phyloP scores from a whole-genome alignment of 2,797 vertebrate species.

The Myioborus miniatus region DNA sequence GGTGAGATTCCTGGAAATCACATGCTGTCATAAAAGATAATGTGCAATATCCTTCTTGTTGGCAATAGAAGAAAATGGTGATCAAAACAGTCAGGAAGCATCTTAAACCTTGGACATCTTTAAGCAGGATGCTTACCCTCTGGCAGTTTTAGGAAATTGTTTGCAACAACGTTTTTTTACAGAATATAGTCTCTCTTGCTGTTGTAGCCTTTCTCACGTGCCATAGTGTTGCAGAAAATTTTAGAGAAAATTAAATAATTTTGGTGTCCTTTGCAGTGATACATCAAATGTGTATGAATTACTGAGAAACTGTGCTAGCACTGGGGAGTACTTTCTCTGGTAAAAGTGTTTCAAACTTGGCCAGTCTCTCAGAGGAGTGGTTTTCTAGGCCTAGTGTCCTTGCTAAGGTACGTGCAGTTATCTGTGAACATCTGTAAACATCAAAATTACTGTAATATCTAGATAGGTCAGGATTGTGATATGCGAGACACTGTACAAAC shows the following conservation, averaged over 20 bases:
- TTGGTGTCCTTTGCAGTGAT: neutral
- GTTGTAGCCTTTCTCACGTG: neutral
- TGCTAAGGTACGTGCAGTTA: neutral
- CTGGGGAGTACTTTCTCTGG: neutral
- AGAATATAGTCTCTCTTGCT: neutral
- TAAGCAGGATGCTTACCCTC: neutral
- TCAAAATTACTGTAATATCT: neutral
- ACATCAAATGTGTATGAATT: neutral
- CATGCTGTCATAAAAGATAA: neutral
- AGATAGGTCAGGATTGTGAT: neutral
- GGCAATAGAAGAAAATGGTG: neutral
- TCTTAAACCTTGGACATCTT: neutral
- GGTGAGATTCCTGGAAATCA: neutral
- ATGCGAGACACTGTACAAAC: neutral
- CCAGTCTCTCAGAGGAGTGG: rapidly evolving
- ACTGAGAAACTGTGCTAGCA: neutral
- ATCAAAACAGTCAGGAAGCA: neutral
- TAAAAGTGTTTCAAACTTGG: neutral
- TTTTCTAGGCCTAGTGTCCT: neutral
- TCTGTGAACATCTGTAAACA: neutral
- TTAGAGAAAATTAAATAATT: neutral
- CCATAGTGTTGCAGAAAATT: neutral
- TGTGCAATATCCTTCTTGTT: neutral
- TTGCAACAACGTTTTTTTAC: neutral
- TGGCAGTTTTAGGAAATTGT: neutral